Percentiles rank a stretch among this genome's conserved stretches.
These are phyloP conservation scores for Hypsibius dujardini DNA, from an alignment of 1,140 invertebrate genomes.

Conservation along the genomic window DNA sequence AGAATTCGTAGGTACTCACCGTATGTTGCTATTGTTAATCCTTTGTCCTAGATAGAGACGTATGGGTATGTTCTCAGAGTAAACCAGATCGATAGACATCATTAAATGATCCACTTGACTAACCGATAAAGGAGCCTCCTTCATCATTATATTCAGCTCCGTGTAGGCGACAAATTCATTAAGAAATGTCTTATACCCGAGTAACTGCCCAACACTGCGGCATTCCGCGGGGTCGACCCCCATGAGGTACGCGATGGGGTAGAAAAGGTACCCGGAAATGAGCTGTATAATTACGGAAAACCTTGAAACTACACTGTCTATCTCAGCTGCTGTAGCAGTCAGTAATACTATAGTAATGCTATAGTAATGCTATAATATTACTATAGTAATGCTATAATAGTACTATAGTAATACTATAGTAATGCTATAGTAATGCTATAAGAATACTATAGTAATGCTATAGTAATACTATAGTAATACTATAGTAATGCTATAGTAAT, in stretches of 20 bases:
- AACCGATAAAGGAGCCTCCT: constrained; percentile 20
- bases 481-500: too few relatives aligned
- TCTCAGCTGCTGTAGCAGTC: too few relatives aligned
- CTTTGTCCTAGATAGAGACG: constrained; percentile 39
- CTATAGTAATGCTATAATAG: too few relatives aligned
- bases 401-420: too few relatives aligned
- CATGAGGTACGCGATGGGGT: constrained; percentile 59
- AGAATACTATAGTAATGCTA: too few relatives aligned
- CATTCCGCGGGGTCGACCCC: constrained; percentile 60
- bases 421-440: too few relatives aligned
- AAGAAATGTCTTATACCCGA: constrained; percentile 70
- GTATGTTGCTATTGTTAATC: constrained; percentile 68
- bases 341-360: not conserved
- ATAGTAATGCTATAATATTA: not conserved
- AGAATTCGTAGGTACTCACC: constrained; percentile 26
- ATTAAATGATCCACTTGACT: not conserved
- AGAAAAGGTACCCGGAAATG: constrained; percentile 62
- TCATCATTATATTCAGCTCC: constrained; percentile 47
- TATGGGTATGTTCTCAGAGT: too few relatives aligned
- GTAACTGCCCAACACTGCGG: constrained; percentile 54
- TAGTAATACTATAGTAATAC: too few relatives aligned
- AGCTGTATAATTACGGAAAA: constrained; percentile 36
- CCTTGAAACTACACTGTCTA: too few relatives aligned
- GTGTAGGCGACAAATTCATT: constrained; percentile 84
- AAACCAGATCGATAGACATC: too few relatives aligned